Conservation (phyloP, 2,113 vertebrate genomes). For the Osmerus mordax region DNA sequence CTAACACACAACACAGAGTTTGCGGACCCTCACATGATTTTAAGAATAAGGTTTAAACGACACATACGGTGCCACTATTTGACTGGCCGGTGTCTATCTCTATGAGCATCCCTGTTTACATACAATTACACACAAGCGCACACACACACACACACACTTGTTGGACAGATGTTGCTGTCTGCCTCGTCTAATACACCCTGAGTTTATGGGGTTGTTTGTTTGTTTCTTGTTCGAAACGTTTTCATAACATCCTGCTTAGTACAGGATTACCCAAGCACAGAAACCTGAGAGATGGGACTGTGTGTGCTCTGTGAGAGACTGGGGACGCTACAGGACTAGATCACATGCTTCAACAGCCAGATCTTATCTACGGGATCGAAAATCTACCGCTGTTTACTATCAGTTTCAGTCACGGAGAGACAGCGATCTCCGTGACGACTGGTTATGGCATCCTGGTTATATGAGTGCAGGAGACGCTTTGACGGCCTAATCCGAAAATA, state of each 20-base stretch:
- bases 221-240: not conserved
- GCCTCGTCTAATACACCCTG: not conserved
- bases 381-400: too few species aligned
- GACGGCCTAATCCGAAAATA: too few species aligned
- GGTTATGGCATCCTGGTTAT: too few species aligned
- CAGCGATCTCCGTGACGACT: too few species aligned
- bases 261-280: not conserved
- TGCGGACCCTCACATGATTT: too few species aligned
- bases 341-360: too few species aligned
- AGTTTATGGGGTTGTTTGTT: not conserved
- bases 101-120: conserved; percentile 1
- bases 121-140: conserved; percentile 9
- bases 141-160: conserved; percentile 14
- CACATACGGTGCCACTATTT: conserved; percentile 40
- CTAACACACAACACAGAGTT: not conserved
- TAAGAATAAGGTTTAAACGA: not conserved
- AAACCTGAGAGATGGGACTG: not conserved
- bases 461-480: too few species aligned
- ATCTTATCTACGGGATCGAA: too few species aligned
- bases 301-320: too few species aligned
- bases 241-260: too few species aligned
- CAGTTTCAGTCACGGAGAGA: too few species aligned
- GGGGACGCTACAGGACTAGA: too few species aligned
- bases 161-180: conserved; percentile 40
- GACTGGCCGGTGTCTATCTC: conserved; percentile 13